phyloP scores from a whole-genome alignment of 2,888 invertebrate genomes.

The Epirrita christyi region DNA sequence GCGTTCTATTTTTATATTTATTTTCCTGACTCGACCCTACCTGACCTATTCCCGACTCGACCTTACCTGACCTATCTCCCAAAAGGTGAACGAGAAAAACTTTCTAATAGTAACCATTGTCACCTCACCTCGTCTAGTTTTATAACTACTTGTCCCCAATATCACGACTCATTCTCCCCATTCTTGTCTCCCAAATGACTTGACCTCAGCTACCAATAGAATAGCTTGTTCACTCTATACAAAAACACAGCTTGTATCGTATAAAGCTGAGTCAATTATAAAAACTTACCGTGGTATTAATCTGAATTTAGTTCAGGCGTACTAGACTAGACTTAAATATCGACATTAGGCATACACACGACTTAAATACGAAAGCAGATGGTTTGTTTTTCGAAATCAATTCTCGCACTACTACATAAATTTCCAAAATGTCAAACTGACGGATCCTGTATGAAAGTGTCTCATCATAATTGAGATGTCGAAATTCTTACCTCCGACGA shows the following conservation, averaged over 20 bases:
- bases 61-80: neutral
- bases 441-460: too few relatives aligned
- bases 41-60: neutral
- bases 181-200: constrained; percentile 33
- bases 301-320: too few relatives aligned
- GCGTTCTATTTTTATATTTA: too few relatives aligned
- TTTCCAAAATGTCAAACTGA: too few relatives aligned
- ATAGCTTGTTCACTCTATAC: constrained; percentile 6
- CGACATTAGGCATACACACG: too few relatives aligned
- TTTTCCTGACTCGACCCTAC: too few relatives aligned
- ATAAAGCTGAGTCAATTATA: neutral
- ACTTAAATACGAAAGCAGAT: too few relatives aligned
- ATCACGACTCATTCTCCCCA: constrained; percentile 33
- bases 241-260: neutral
- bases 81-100: neutral
- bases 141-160: constrained; percentile 29
- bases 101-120: constrained; percentile 12
- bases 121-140: constrained; percentile 27
- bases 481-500: too few relatives aligned
- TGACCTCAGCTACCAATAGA: constrained; percentile 10
- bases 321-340: too few relatives aligned
- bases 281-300: neutral
- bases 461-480: too few relatives aligned
- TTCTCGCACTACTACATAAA: too few relatives aligned
- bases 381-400: too few relatives aligned